Evolutionary conservation across 2,797 vertebrate species (phyloP).

Genomic region (Petrocephalus schoutedeni): DNA sequence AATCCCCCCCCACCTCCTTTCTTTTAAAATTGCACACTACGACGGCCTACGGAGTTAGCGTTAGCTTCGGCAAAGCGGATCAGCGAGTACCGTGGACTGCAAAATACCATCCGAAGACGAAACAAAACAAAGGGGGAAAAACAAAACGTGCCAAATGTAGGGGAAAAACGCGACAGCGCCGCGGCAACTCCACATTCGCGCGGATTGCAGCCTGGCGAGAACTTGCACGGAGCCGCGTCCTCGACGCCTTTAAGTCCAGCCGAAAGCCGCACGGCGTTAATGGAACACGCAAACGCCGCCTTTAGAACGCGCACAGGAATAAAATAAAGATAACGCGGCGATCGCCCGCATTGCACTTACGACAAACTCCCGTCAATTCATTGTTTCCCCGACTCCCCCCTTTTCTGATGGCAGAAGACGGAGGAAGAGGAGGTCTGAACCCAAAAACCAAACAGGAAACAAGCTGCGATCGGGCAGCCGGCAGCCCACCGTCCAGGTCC

Average conservation of each 20-base stretch:
- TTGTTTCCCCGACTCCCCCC: slow-evolving; percentile 15
- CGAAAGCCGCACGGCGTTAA: neutral
- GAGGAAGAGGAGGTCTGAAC: slow-evolving; percentile 45
- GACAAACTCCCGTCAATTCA: slow-evolving; percentile 28
- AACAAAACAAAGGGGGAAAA: neutral
- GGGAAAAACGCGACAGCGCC: neutral
- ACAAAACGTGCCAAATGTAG: neutral
- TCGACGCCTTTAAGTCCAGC: neutral
- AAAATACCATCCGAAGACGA: neutral
- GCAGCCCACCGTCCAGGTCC: neutral
- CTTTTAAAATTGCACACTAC: slow-evolving; percentile 1
- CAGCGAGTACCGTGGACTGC: neutral
- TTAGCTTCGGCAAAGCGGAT: neutral
- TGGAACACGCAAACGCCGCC: neutral
- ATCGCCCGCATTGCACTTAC: slow-evolving; percentile 23
- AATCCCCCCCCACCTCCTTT: neutral
- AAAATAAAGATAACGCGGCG: neutral
- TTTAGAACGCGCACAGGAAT: neutral
- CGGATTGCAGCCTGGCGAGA: neutral
- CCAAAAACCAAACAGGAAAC: slow-evolving; percentile 36
- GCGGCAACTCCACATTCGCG: neutral
- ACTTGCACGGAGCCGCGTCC: neutral
- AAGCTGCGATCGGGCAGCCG: slow-evolving; percentile 16
- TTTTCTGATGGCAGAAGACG: slow-evolving; percentile 23
- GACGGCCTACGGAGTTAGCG: neutral